Percentiles rank a stretch among this genome's conserved stretches.
These are phyloP conservation scores for Melanostigma gelatinosum DNA, from an alignment of 2,113 vertebrate species.

Conservation along the genomic window DNA sequence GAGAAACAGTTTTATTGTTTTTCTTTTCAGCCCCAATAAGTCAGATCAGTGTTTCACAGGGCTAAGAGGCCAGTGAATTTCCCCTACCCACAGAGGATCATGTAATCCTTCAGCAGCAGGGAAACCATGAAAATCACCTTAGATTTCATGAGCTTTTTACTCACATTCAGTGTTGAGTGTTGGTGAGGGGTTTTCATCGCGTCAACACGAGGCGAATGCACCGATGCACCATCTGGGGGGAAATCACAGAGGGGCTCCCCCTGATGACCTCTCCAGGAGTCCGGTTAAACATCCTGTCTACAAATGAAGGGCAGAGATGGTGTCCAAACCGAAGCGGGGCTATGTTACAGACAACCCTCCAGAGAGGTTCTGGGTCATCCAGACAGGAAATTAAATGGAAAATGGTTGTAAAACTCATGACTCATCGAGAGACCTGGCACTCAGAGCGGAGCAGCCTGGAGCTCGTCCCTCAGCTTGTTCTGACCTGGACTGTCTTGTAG, in stretches of 20 bases:
- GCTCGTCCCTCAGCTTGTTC: slow-evolving; percentile 21
- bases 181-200: slow-evolving; percentile 23
- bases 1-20: slow-evolving; percentile 15
- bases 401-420: slow-evolving; percentile 72
- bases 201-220: slow-evolving; percentile 31
- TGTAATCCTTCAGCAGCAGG: slow-evolving; percentile 47
- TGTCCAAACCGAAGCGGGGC: slow-evolving; percentile 52
- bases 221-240: slow-evolving; percentile 59
- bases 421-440: slow-evolving; percentile 63
- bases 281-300: slow-evolving; percentile 70
- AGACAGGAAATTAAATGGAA: slow-evolving; percentile 76
- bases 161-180: not conserved
- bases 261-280: slow-evolving; percentile 51
- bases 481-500: slow-evolving; percentile 16
- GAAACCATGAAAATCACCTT: slow-evolving; percentile 42
- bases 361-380: slow-evolving; percentile 65
- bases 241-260: slow-evolving; percentile 36
- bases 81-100: not conserved
- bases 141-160: slow-evolving; percentile 38
- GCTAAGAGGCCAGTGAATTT: slow-evolving; percentile 27
- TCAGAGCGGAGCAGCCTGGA: slow-evolving; percentile 27
- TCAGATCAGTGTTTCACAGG: slow-evolving; percentile 15
- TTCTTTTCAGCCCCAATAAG: slow-evolving; percentile 14
- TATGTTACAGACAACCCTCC: slow-evolving; percentile 59
- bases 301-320: slow-evolving; percentile 60